These are phyloP conservation scores for Chaenodraco wilsoni DNA, from an alignment of 2,797 vertebrate genomes.

Conservation along the genomic window DNA sequence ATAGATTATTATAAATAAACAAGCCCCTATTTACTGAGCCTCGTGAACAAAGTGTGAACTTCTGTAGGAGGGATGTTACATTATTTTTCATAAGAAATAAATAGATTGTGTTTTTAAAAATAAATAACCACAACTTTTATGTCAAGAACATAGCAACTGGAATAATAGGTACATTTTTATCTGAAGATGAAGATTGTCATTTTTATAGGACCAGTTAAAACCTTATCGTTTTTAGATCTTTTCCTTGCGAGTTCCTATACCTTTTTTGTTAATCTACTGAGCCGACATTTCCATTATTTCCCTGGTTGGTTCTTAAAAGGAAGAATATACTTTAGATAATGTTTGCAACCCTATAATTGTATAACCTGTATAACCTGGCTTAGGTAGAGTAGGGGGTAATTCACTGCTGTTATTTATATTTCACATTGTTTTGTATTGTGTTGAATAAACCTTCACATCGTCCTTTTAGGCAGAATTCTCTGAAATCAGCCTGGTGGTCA, in stretches of 20 bases:
- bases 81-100: background rate
- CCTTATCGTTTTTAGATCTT: conserved; percentile 18
- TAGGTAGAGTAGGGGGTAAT: background rate
- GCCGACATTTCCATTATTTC: conserved; percentile 34
- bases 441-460: conserved; percentile 25
- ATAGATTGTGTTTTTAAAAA: too few species aligned
- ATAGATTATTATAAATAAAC: background rate
- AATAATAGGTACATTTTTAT: too few species aligned
- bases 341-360: conserved; percentile 11
- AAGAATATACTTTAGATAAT: conserved; percentile 23
- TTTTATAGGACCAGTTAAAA: background rate
- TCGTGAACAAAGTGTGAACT: conserved; percentile 1
- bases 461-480: conserved; percentile 89
- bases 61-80: background rate
- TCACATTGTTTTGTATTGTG: background rate
- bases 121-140: too few species aligned
- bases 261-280: conserved; percentile 42
- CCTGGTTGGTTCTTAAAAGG: conserved; percentile 14
- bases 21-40: background rate
- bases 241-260: conserved; percentile 28
- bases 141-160: too few species aligned
- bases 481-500: conserved; percentile 90
- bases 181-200: too few species aligned
- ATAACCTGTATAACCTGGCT: background rate
- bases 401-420: background rate